Evolutionary conservation across 2,797 vertebrate genomes (phyloP).

Genomic region (Sphenopsis melanotis): DNA sequence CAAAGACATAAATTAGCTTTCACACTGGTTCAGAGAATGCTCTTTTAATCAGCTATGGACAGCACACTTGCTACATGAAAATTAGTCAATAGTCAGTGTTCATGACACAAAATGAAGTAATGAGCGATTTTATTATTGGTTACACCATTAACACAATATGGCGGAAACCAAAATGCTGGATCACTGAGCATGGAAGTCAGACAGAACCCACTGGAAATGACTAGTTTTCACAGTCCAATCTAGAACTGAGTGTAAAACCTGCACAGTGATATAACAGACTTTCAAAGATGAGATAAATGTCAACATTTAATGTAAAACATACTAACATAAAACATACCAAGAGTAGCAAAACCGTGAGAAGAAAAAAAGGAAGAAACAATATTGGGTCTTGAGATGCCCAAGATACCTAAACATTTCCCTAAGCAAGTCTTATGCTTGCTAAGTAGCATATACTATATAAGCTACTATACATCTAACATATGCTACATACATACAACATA

Average conservation of each 20-base stretch:
- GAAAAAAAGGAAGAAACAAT: neutral
- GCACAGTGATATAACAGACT: neutral
- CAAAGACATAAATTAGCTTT: neutral
- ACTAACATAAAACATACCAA: neutral
- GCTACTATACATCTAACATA: neutral
- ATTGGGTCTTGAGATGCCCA: neutral
- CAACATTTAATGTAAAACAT: neutral
- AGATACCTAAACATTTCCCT: neutral
- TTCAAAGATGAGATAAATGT: neutral
- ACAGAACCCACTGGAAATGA: neutral
- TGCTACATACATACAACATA: neutral
- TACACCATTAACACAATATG: neutral
- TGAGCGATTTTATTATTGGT: neutral
- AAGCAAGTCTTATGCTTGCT: neutral
- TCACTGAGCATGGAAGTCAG: neutral
- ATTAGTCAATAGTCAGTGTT: neutral
- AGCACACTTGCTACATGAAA: neutral
- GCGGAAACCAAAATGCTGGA: neutral
- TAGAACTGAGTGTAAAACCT: neutral
- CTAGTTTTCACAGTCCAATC: neutral
- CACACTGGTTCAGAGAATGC: neutral
- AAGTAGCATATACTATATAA: neutral
- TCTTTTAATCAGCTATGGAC: neutral
- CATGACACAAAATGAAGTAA: neutral
- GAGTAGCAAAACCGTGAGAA: neutral